A percentile compares a stretch with the other conserved stretches of the same genome.
These are phyloP conservation scores for Limnodromus scolopaceus DNA, from an alignment of 2,797 vertebrate genomes.

Conservation along the genomic window DNA sequence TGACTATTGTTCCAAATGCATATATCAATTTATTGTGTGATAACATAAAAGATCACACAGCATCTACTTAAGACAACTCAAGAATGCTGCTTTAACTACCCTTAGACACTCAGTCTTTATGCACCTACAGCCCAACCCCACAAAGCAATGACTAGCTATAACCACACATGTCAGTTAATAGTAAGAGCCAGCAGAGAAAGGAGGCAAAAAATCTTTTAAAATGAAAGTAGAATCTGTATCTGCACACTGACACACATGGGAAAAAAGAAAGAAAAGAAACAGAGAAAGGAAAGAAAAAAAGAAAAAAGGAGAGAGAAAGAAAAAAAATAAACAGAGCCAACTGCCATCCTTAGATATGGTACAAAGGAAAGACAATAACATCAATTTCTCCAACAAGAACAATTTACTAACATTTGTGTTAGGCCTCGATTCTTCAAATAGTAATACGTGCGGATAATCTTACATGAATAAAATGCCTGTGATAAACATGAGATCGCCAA, in stretches of 20 bases:
- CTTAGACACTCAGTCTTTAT: background rate
- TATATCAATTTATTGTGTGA: background rate
- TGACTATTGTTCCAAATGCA: background rate
- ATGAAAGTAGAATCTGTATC: background rate
- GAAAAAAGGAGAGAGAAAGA: background rate
- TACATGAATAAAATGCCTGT: background rate
- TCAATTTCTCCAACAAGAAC: background rate
- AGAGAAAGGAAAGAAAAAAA: background rate
- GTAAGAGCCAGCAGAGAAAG: background rate
- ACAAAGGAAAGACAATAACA: background rate
- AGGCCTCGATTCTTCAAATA: background rate
- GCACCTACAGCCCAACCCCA: background rate
- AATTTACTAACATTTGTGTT: background rate
- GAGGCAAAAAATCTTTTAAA: background rate
- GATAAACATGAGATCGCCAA: background rate
- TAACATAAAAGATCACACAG: background rate
- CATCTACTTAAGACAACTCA: background rate
- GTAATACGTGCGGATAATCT: background rate
- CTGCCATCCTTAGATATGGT: background rate
- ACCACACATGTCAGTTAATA: background rate
- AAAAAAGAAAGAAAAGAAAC: background rate
- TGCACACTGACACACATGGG: background rate
- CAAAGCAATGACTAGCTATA: background rate
- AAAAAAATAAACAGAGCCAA: background rate
- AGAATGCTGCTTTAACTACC: background rate